Conservation (phyloP, 2,888 invertebrate species). For the Athalia rosae region DNA sequence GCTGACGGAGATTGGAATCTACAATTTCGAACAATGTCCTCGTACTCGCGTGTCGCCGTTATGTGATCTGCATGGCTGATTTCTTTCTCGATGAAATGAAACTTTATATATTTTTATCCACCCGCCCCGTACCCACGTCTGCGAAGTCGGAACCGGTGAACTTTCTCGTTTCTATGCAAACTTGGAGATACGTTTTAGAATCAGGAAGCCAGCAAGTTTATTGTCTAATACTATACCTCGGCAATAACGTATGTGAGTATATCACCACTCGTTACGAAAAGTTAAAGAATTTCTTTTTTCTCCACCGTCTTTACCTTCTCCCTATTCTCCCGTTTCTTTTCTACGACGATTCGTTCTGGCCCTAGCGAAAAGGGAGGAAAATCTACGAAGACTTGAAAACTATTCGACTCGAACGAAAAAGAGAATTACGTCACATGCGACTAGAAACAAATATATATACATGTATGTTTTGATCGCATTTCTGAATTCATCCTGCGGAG, state of each 20-base stretch:
- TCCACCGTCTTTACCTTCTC: neutral
- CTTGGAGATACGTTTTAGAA: conserved; percentile 22
- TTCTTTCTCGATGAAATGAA: conserved; percentile 40
- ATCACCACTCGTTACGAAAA: neutral
- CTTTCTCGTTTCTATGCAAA: conserved; percentile 44
- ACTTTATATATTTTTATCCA: conserved; percentile 13
- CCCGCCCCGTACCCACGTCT: neutral
- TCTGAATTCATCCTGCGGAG: no score
- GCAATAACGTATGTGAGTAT: neutral
- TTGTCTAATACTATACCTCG: neutral
- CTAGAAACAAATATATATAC: no score
- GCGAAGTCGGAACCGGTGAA: conserved; percentile 17
- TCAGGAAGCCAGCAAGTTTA: neutral
- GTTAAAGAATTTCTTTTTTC: neutral
- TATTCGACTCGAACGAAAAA: no score
- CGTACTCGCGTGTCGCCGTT: conserved; percentile 6
- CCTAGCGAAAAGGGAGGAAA: neutral
- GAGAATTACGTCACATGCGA: no score
- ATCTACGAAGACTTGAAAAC: neutral
- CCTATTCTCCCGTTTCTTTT: neutral
- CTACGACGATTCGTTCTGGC: no score
- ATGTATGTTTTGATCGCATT: no score
- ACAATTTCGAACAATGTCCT: conserved; percentile 38
- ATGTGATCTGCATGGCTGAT: conserved; percentile 13
- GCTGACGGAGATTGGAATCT: conserved; percentile 40